Conservation (phyloP, 2,113 vertebrate genomes). For the Aphyosemion australe region DNA sequence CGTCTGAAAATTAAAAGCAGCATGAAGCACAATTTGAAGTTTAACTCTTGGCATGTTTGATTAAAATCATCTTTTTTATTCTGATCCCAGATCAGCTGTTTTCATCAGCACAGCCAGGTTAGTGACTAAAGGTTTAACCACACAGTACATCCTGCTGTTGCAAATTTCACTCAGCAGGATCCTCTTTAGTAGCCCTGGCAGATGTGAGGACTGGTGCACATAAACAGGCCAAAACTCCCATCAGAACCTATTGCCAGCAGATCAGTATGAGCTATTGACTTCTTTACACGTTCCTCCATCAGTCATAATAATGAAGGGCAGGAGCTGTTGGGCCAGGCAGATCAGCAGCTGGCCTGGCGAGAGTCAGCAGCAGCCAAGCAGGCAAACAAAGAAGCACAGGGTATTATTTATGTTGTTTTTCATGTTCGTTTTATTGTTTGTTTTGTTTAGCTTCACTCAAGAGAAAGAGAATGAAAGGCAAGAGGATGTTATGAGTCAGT, state of each 20-base stretch:
- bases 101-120: constrained; percentile 19
- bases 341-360: constrained; percentile 54
- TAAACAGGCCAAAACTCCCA: constrained; percentile 23
- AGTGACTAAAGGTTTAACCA: constrained; percentile 33
- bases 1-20: constrained; percentile 4
- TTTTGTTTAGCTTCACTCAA: constrained; percentile 34
- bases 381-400: constrained; percentile 5
- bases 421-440: constrained; percentile 3
- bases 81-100: constrained; percentile 6
- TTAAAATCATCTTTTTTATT: not conserved
- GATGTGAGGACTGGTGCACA: constrained; percentile 38
- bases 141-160: constrained; percentile 38
- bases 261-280: constrained; percentile 57
- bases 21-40: not conserved
- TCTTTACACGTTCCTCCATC: constrained; percentile 32
- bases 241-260: constrained; percentile 40
- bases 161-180: constrained; percentile 48
- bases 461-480: constrained; percentile 11
- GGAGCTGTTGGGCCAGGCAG: constrained; percentile 39
- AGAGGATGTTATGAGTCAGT: no score
- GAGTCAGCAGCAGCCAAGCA: constrained; percentile 31
- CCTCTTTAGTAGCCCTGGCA: constrained; percentile 33
- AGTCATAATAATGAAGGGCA: constrained; percentile 47
- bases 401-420: not conserved
- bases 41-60: not conserved